A percentile compares a stretch with the other conserved stretches of the same genome.
Conservation (phyloP, 2,888 invertebrate species). For the Andrena bucephala region DNA sequence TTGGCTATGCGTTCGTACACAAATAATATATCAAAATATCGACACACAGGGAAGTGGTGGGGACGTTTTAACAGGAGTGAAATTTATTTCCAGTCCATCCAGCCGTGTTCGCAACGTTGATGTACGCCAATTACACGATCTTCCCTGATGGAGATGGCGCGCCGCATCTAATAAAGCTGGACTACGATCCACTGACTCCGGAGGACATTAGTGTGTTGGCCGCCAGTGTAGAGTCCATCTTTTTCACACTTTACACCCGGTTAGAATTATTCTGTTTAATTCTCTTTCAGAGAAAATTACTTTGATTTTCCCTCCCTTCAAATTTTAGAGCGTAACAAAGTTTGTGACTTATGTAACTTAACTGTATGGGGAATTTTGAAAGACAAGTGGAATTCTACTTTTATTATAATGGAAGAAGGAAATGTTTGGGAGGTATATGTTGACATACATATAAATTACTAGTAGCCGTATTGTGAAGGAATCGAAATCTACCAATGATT, state of each 20-base stretch:
- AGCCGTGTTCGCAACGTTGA: conserved; percentile 24
- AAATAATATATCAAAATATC: background rate
- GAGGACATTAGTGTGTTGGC: background rate
- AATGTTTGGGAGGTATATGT: too few relatives aligned
- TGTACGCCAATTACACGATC: conserved; percentile 14
- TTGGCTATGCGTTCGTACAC: conserved; percentile 41
- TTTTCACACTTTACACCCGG: conserved; percentile 63
- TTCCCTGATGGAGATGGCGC: conserved; percentile 44
- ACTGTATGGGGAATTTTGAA: too few relatives aligned
- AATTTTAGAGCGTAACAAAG: too few relatives aligned
- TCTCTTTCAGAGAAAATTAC: too few relatives aligned
- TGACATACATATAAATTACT: too few relatives aligned
- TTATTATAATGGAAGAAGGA: too few relatives aligned
- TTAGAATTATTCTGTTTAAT: conserved; percentile 24
- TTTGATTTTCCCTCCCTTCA: too few relatives aligned
- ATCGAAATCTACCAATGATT: too few relatives aligned
- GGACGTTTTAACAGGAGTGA: background rate
- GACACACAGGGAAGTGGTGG: background rate
- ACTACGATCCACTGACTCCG: background rate
- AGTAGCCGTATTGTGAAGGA: too few relatives aligned
- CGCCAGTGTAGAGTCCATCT: background rate
- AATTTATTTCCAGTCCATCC: conserved; percentile 55
- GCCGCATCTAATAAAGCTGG: conserved; percentile 16
- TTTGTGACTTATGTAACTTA: too few relatives aligned
- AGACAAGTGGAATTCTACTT: too few relatives aligned